phyloP scores from a whole-genome alignment of 2,113 vertebrate species.

The Podarcis raffonei region DNA sequence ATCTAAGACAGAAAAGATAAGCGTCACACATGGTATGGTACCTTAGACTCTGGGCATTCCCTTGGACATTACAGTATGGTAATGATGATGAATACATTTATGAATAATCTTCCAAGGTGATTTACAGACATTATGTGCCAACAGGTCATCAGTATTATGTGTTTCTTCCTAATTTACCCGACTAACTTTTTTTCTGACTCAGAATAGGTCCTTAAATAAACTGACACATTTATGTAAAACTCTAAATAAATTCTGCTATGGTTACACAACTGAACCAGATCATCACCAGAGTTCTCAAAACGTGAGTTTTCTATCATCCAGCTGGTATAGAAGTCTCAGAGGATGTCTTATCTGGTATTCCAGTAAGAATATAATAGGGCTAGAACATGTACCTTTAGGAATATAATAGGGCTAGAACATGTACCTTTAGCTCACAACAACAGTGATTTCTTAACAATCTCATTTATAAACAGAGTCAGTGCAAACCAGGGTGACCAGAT shows the following conservation, averaged over 20 bases:
- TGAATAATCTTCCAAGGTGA: no score
- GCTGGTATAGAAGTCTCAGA: not conserved
- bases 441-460: not conserved
- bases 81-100: no score
- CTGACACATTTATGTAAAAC: not conserved
- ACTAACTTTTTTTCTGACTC: not conserved
- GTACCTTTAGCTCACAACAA: not conserved
- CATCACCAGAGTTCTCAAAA: not conserved
- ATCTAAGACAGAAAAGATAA: not conserved
- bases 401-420: not conserved
- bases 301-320: not conserved
- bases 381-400: not conserved
- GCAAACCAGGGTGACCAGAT: not conserved
- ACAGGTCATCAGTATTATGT: not conserved
- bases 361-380: not conserved
- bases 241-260: not conserved
- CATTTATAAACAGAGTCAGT: not conserved
- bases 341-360: not conserved
- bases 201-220: not conserved
- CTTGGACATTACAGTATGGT: not conserved
- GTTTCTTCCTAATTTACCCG: not conserved
- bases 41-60: not conserved
- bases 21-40: not conserved
- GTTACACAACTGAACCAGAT: no score
- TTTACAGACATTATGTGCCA: not conserved